Conservation (phyloP, 2,113 vertebrate species). For the Neodontobutis hainanensis region DNA sequence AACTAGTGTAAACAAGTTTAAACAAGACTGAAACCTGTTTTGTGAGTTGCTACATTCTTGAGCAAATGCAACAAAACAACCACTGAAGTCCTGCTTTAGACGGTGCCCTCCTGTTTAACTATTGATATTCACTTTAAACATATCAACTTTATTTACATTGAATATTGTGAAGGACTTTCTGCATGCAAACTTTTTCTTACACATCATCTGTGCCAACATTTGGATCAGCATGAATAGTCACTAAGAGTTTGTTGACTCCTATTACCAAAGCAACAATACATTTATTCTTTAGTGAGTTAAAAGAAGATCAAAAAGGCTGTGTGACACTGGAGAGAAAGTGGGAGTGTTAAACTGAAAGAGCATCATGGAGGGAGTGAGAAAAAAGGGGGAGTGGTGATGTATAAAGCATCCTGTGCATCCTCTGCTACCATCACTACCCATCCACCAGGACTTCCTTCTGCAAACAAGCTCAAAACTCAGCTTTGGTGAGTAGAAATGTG, state of each 20-base stretch:
- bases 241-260: background rate
- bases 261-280: constrained; percentile 17
- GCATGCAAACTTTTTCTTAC: background rate
- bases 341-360: constrained; percentile 41
- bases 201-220: background rate
- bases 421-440: constrained; percentile 35
- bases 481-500: constrained; percentile 53
- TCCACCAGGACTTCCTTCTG: constrained; percentile 7
- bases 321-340: background rate
- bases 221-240: constrained; percentile 4
- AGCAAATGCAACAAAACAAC: constrained; percentile 1
- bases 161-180: too few relatives aligned
- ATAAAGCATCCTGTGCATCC: constrained; percentile 54
- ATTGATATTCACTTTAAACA: too few relatives aligned
- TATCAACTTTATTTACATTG: too few relatives aligned
- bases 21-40: background rate
- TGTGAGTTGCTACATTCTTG: background rate
- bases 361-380: constrained; percentile 26
- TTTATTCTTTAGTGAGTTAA: background rate
- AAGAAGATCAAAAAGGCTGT: background rate
- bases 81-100: background rate
- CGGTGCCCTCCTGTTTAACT: too few relatives aligned
- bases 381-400: constrained; percentile 49
- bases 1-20: background rate
- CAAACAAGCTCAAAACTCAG: constrained; percentile 6